phyloP scores from a whole-genome alignment of 35 echinoderm and acorn worm species.

The Apostichopus japonicus region DNA sequence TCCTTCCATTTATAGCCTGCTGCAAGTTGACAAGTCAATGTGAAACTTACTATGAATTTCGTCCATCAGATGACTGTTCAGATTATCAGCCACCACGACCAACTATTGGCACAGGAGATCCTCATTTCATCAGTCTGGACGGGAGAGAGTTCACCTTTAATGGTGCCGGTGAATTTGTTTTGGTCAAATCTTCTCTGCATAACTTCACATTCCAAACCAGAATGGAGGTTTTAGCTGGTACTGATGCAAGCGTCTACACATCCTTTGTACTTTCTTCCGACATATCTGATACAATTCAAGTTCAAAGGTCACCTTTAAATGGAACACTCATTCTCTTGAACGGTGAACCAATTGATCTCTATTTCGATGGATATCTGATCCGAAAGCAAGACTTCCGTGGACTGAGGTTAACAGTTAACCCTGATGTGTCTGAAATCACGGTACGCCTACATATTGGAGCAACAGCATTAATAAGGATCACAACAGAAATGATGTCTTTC shows the following conservation, averaged over 20 bases:
- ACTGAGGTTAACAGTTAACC: conserved; percentile 28
- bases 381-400: conserved; percentile 32
- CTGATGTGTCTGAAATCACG: conserved; percentile 47
- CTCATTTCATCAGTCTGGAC: conserved; percentile 65
- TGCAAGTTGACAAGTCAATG: conserved; percentile 55
- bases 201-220: conserved; percentile 64
- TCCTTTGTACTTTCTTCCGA: conserved; percentile 64
- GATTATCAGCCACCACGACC: conserved; percentile 55
- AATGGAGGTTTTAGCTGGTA: conserved; percentile 56
- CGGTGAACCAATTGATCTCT: conserved; percentile 4
- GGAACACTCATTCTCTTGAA: conserved; percentile 22
- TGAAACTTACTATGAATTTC: conserved; percentile 61
- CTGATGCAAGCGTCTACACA: conserved; percentile 58
- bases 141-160: conserved; percentile 72
- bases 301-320: conserved; percentile 52
- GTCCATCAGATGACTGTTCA: conserved; percentile 71
- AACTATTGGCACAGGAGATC: conserved; percentile 67
- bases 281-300: conserved; percentile 48
- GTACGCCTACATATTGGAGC: conserved; percentile 38
- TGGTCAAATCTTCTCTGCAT: conserved; percentile 38
- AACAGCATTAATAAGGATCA: conserved; percentile 40
- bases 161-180: conserved; percentile 71
- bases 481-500: conserved; percentile 61
- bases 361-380: conserved; percentile 25
- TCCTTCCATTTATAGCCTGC: conserved; percentile 59